Conservation (phyloP, 2,113 vertebrate species). For the Collichthys lucidus region DNA sequence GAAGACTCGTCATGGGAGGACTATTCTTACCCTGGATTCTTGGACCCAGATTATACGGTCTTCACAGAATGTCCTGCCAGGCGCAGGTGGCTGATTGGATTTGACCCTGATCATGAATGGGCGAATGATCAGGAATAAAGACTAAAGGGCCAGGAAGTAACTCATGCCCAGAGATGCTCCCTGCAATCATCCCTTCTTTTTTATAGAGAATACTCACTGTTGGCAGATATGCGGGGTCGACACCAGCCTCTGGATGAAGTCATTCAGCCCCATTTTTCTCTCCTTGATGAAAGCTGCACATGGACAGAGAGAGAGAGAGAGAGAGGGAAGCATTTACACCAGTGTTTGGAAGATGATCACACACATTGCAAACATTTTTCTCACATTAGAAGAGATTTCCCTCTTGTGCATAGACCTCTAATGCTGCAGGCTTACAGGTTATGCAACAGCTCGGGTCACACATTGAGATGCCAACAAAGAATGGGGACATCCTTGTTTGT, state of each 20-base stretch:
- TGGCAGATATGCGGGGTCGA: conserved; percentile 86
- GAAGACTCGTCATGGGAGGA: conserved; percentile 54
- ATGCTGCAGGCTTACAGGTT: conserved; percentile 70
- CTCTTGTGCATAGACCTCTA: conserved; percentile 36
- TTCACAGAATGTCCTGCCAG: conserved; percentile 70
- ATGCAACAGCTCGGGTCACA: conserved; percentile 70
- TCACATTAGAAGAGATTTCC: conserved; percentile 18
- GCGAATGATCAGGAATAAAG: conserved; percentile 27
- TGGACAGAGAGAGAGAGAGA: neutral
- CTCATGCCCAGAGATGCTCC: neutral
- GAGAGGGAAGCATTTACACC: conserved; percentile 12
- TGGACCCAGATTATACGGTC: conserved; percentile 67
- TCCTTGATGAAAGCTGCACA: conserved; percentile 87
- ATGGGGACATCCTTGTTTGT: neutral
- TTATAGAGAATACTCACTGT: conserved; percentile 79
- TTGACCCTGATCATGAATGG: conserved; percentile 50
- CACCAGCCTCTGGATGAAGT: conserved; percentile 87
- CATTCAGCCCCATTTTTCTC: conserved; percentile 87
- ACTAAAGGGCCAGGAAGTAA: conserved; percentile 19
- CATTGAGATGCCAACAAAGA: conserved; percentile 32
- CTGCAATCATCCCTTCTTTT: neutral
- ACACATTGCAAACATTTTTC: neutral
- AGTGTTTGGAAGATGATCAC: conserved; percentile 30
- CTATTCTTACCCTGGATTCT: conserved; percentile 70
- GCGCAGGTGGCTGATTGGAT: conserved; percentile 69